A percentile compares a stretch with the other conserved stretches of the same genome.
These are phyloP conservation scores for Indicator maculatus DNA, from an alignment of 2,113 vertebrate genomes.

Conservation along the genomic window DNA sequence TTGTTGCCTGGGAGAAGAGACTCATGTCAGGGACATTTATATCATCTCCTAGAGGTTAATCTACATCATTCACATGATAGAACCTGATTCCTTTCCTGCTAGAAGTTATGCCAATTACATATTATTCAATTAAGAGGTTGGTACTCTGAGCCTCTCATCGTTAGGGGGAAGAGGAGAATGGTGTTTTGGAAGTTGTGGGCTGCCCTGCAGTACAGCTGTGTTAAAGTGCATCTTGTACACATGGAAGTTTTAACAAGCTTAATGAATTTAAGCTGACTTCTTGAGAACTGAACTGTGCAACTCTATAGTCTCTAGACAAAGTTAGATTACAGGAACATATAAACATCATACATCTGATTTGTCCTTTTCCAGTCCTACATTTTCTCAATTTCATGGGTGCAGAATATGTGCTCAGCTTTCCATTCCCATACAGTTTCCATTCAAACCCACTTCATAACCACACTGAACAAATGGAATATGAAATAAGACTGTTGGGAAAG, in stretches of 20 bases:
- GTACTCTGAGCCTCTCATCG: neutral
- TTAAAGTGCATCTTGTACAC: neutral
- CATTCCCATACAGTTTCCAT: neutral
- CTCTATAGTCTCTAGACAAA: neutral
- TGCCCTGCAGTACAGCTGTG: neutral
- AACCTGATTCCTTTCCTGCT: neutral
- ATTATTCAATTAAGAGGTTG: neutral
- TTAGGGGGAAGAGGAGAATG: neutral
- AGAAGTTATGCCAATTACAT: neutral
- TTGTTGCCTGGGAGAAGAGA: too few species aligned
- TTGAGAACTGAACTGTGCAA: neutral
- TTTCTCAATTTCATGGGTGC: neutral
- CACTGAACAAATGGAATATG: neutral
- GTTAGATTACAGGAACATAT: neutral
- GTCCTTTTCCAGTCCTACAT: neutral
- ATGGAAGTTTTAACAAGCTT: neutral
- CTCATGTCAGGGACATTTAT: neutral
- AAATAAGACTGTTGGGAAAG: neutral
- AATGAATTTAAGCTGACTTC: conserved; percentile 29
- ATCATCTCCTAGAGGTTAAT: neutral
- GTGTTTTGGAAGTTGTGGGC: neutral
- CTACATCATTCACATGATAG: neutral
- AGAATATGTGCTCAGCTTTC: neutral
- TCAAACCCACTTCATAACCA: neutral
- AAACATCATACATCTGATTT: neutral